phyloP scores from a whole-genome alignment of 2,797 vertebrate species.

The Ctenopoma multispine region DNA sequence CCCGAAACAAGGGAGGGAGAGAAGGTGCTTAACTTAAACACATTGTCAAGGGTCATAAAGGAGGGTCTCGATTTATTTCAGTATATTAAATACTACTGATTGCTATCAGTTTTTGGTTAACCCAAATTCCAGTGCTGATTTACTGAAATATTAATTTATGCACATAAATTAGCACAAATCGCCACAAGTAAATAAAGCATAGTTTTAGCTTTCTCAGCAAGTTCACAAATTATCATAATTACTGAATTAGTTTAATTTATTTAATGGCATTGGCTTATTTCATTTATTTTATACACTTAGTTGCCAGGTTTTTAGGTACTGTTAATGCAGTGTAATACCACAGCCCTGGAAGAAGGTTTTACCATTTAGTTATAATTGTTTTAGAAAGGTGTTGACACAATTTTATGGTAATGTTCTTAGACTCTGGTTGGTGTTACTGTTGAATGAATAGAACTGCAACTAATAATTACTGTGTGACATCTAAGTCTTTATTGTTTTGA shows the following conservation, averaged over 20 bases:
- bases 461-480: neutral
- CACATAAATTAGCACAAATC: neutral
- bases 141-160: neutral
- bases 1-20: constrained; percentile 8
- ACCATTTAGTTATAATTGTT: neutral
- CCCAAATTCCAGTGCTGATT: neutral
- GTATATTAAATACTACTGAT: neutral
- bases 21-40: constrained; percentile 4
- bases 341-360: neutral
- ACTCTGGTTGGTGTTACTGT: neutral
- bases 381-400: neutral
- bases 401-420: neutral
- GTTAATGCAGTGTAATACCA: neutral
- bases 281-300: neutral
- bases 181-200: neutral
- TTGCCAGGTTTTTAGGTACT: constrained; percentile 1
- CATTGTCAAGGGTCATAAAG: neutral
- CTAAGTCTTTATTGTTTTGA: neutral
- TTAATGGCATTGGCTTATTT: constrained; percentile 1
- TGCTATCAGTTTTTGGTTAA: constrained; percentile 3
- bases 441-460: constrained; percentile 1
- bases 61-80: neutral
- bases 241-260: constrained; percentile 2
- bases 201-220: constrained; percentile 5
- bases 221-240: constrained; percentile 1